Evolutionary conservation across 2,797 vertebrate genomes (phyloP).

Genomic region (Scleropages formosus): DNA sequence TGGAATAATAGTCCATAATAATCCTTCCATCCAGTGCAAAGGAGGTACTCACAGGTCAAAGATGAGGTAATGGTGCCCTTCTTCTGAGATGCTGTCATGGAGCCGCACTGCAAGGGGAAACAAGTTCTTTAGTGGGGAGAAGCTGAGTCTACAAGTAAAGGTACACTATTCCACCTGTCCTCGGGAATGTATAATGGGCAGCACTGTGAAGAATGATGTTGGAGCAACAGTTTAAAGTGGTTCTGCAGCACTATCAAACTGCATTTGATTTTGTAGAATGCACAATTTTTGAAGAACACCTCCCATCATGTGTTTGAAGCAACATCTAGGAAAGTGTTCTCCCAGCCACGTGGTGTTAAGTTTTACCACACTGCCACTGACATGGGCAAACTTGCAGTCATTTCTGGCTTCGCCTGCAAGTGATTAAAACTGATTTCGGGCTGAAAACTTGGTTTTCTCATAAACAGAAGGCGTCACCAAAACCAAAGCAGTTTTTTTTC

Average conservation of each 20-base stretch:
- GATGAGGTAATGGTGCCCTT: slow-evolving; percentile 97
- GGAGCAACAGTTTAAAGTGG: no score
- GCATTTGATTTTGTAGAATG: no score
- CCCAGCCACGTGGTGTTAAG: no score
- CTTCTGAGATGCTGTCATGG: slow-evolving; percentile 98
- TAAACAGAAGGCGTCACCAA: neutral
- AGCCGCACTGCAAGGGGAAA: slow-evolving; percentile 78
- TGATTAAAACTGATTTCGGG: neutral
- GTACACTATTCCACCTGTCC: neutral
- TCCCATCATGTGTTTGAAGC: no score
- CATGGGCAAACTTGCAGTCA: neutral
- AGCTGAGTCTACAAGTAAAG: neutral
- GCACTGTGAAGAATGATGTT: no score
- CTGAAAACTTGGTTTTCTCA: neutral
- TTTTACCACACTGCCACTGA: no score
- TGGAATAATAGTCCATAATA: no score
- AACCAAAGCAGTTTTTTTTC: neutral
- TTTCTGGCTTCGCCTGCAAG: neutral
- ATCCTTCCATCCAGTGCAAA: neutral
- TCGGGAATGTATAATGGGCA: no score
- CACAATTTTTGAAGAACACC: no score
- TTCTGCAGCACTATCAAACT: no score
- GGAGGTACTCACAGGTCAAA: slow-evolving; percentile 92
- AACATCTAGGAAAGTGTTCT: no score
- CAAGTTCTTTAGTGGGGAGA: neutral